Percentiles rank a stretch among this genome's conserved stretches.
These are phyloP conservation scores for Rhadinocentrus ornatus DNA, from an alignment of 2,797 vertebrate species.

Conservation along the genomic window DNA sequence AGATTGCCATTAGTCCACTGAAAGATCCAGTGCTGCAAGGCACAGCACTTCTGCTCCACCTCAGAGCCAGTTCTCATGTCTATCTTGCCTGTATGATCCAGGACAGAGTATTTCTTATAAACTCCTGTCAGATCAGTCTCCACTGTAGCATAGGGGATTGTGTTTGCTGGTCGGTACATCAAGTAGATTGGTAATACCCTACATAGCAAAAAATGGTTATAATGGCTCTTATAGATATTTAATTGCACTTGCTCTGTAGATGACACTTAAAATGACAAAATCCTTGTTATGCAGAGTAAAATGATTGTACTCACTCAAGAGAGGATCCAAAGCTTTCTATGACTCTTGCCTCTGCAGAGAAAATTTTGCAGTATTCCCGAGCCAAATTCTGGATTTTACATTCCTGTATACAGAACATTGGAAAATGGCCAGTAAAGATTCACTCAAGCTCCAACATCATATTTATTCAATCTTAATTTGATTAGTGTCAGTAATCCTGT, in stretches of 20 bases:
- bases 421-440: constrained; percentile 43
- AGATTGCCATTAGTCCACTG: constrained; percentile 96
- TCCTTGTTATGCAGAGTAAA: constrained; percentile 5
- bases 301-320: constrained; percentile 87
- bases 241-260: not conserved
- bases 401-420: constrained; percentile 79
- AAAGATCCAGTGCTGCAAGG: constrained; percentile 96
- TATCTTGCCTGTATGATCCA: constrained; percentile 77
- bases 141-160: constrained; percentile 90
- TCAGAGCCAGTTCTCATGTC: constrained; percentile 76
- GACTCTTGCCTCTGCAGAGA: constrained; percentile 88
- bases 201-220: constrained; percentile 18
- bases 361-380: constrained; percentile 97
- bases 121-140: constrained; percentile 87
- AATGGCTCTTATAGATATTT: not conserved
- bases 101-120: constrained; percentile 83
- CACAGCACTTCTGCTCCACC: constrained; percentile 87
- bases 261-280: not conserved
- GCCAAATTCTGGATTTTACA: constrained; percentile 95
- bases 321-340: constrained; percentile 86
- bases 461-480: constrained; percentile 28
- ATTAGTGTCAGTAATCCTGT: constrained; percentile 45
- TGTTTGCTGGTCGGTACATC: constrained; percentile 93
- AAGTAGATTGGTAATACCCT: constrained; percentile 92
- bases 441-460: constrained; percentile 14